These are phyloP conservation scores for Diplolepis rosae DNA, from an alignment of 2,888 invertebrate genomes.

Conservation along the genomic window DNA sequence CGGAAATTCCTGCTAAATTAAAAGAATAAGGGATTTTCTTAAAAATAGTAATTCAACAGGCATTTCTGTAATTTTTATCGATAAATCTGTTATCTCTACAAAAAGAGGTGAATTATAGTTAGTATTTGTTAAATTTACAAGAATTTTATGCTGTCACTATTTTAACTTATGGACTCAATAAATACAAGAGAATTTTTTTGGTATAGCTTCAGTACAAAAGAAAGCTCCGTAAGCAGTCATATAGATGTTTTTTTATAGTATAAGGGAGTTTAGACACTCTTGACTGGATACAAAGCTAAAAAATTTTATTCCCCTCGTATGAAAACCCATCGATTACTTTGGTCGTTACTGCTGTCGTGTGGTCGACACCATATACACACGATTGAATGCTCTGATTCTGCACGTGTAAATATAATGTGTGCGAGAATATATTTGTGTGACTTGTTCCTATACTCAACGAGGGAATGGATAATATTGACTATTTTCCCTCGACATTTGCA, in stretches of 20 bases:
- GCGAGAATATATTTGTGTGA: constrained; percentile 18
- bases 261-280: constrained; percentile 7
- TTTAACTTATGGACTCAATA: too few species aligned
- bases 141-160: too few species aligned
- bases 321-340: constrained; percentile 25
- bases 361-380: neutral
- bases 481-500: constrained; percentile 19
- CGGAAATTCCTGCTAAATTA: too few species aligned
- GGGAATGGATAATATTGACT: constrained; percentile 18
- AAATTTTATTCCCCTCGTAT: constrained; percentile 20
- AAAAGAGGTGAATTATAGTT: too few species aligned
- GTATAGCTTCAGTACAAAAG: neutral
- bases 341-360: neutral
- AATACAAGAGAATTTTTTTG: neutral
- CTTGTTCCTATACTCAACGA: constrained; percentile 11
- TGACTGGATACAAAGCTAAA: constrained; percentile 22
- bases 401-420: neutral
- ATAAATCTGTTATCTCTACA: too few species aligned
- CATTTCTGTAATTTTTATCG: too few species aligned
- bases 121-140: too few species aligned
- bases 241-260: neutral
- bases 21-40: too few species aligned
- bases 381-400: constrained; percentile 20
- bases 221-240: too few species aligned
- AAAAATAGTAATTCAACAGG: too few species aligned